These are phyloP conservation scores for Cirrhinus molitorella DNA, from an alignment of 2,797 vertebrate genomes.

Conservation along the genomic window DNA sequence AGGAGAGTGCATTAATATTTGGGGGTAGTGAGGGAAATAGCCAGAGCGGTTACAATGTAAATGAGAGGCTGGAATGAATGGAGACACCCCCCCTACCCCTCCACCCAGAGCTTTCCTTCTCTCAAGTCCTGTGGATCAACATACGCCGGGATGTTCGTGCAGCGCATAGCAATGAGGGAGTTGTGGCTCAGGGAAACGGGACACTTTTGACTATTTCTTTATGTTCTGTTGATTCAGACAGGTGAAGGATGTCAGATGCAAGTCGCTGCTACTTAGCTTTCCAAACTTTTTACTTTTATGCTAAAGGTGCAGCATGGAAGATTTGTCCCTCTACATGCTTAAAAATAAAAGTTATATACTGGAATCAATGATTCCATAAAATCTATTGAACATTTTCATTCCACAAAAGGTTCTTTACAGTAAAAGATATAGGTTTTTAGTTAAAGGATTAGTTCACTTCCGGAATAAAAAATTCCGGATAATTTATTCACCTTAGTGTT, in stretches of 20 bases:
- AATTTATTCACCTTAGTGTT: no score
- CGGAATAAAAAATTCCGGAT: no score
- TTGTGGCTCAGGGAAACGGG: slow-evolving; percentile 77
- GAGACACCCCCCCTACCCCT: slow-evolving; percentile 56
- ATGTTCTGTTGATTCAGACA: neutral
- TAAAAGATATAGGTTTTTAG: neutral
- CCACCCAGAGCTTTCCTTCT: slow-evolving; percentile 73
- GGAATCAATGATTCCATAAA: neutral
- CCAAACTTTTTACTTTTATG: neutral
- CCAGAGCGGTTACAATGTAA: slow-evolving; percentile 83
- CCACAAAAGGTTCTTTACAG: neutral
- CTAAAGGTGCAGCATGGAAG: neutral
- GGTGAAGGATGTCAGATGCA: neutral
- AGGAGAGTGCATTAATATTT: slow-evolving; percentile 73
- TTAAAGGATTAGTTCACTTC: no score
- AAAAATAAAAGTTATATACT: neutral
- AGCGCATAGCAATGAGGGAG: slow-evolving; percentile 85
- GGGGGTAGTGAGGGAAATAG: slow-evolving; percentile 79
- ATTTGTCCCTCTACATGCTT: neutral
- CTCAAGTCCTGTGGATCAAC: slow-evolving; percentile 83
- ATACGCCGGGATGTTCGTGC: slow-evolving; percentile 80
- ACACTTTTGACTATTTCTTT: slow-evolving; percentile 4
- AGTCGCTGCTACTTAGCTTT: neutral
- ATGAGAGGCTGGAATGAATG: slow-evolving; percentile 76
- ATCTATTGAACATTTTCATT: neutral